Evolutionary conservation across 1,140 invertebrate species (phyloP).

Genomic region (Melipona quadrifasciata): DNA sequence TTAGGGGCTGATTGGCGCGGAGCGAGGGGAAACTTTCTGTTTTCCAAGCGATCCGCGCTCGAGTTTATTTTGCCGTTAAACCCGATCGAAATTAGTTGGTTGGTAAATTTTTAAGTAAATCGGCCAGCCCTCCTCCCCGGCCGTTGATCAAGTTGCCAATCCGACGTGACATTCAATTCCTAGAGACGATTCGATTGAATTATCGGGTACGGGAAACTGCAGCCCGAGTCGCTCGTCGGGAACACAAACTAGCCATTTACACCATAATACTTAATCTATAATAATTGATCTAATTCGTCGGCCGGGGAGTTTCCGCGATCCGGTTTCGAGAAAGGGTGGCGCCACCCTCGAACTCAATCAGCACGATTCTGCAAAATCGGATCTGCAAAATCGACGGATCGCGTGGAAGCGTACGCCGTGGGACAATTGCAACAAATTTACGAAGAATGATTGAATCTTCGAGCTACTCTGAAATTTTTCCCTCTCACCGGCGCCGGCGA

Average conservation of each 20-base stretch:
- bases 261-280: conserved; percentile 19
- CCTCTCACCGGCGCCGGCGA: too few species aligned
- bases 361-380: not conserved
- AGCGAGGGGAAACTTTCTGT: too few species aligned
- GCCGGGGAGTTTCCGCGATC: not conserved
- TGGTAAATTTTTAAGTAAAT: not conserved
- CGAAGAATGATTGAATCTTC: too few species aligned
- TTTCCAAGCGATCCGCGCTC: too few species aligned
- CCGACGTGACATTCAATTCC: not conserved
- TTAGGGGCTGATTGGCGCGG: not conserved
- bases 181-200: not conserved
- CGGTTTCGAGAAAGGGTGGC: not conserved
- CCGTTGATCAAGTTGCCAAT: not conserved
- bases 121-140: too few species aligned
- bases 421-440: too few species aligned
- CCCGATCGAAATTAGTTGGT: not conserved
- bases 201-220: not conserved
- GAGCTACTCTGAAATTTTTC: too few species aligned
- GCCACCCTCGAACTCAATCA: not conserved
- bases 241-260: conserved; percentile 21
- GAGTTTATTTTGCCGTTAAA: not conserved
- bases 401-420: not conserved
- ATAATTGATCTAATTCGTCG: conserved; percentile 13
- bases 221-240: not conserved
- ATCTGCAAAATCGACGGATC: not conserved